Evolutionary conservation across 2,113 vertebrate species (phyloP), one percentile per base, ranked within the genome.

Genomic region (Phylloscopus whistleri): DNA sequence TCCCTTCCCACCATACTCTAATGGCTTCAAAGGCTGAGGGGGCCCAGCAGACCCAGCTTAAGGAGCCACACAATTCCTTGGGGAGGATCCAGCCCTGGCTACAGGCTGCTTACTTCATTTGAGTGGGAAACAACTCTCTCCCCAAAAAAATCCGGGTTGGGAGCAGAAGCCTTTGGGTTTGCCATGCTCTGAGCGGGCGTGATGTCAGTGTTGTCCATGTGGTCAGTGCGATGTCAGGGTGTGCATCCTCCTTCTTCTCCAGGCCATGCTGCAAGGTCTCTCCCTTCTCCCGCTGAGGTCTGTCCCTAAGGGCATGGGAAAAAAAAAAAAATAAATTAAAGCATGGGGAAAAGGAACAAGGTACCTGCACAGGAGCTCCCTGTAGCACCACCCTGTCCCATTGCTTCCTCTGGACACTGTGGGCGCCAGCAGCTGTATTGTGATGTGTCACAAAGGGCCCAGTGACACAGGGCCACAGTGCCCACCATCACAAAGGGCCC

Each of bases 31-130:
- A 37, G 51, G 31, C 51, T 73, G 68, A 73, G 51, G 28, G 31
- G 27, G 18, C 44, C 68, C 44, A 66, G 67, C 0, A 0, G 59
- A 66, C 5, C 27, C 0, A 1, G 46, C 19, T 14, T 41, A 16
- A 70, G 56, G 41, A 33, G 8, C 8, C 28, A 33, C 23, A 28
- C 55, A n/a, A 0, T 70, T 79, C 16, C 23, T 53, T 46, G 48
- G 56, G 20, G n/a, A 27, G 2, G 52, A 24, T n/a, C 17, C 24
- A 51, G 22, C 22, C 37, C 44, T 59, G 33, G 27, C 22, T 33
- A 52, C 22, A 52, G 59, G 44, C 52, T n/a, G 52, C 77, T 89
- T 74, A 89, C 86, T 59, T 81, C 43, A 11, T 72, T 26, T 63
- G 66, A 11, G 16, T 63, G 49, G 49, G 66, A 72, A 62, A 72